Evolutionary conservation across 2,113 vertebrate species (phyloP), one percentile per base, ranked within the genome.

Genomic region (Gnathonemus longibarbis): DNA sequence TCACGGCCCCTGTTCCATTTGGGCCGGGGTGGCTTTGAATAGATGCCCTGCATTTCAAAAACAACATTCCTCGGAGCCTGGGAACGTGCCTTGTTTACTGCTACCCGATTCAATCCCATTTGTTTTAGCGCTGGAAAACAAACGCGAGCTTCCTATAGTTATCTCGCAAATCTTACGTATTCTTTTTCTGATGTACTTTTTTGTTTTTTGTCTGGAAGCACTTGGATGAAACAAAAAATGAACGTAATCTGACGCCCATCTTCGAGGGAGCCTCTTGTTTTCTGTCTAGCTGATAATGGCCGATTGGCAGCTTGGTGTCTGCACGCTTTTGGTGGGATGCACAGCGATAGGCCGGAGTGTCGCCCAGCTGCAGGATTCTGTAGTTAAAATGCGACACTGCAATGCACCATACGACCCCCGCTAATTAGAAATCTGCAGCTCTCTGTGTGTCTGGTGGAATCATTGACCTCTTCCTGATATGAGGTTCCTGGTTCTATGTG

Each of bases 131-230:
- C 46, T 89, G 56, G 84, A 90, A 93, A 93, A 91, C 91, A 93
- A 91, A 92, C 91, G 46, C 19, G 84, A 27, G 84, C 89, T 92
- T 92, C 91, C 91, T 90, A 91, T 86, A 87, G 90, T 91, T 91
- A 91, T 92, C 91, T 90, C 90, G 89, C 58, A 85, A 91, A 91
- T 91, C 89, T 87, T 90, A 87, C 49, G n/a, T 88, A 90, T 91
- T 90, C 84, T 90, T 89, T 89, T 89, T 56, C 10, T 45, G 88
- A 46, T 91, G 50, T 52, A 89, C 42, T 91, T 92, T 52, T 90
- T 88, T 84, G 62, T 58, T 84, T 84, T 84, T 84, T 84, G 80
- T 89, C 89, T 48, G 77, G 27, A 42, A 74, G 35, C n/a, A 39
- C 50, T 84, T 35, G n/a, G 50, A 87, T 56, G 50, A 87, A 87